Percentiles rank a stretch among this genome's conserved stretches.
phyloP scores from a whole-genome alignment of 2,797 vertebrate genomes.

The Chloroceryle inda region DNA sequence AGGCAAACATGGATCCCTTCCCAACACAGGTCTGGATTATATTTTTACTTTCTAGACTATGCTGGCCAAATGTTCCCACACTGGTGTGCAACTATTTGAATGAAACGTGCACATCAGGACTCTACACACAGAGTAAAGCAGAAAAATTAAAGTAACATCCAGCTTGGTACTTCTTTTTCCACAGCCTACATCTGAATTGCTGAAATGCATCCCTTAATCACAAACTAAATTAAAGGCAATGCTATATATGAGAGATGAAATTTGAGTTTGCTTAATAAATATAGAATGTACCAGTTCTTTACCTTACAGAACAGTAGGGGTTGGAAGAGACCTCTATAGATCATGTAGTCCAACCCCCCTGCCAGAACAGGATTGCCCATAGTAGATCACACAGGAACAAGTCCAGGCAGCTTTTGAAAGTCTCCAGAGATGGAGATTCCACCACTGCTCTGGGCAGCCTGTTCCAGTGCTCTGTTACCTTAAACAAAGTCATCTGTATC shows the following conservation, averaged over 20 bases:
- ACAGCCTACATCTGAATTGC: neutral
- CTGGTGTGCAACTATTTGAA: neutral
- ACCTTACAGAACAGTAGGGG: neutral
- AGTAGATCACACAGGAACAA: too few relatives aligned
- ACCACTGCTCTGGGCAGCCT: too few relatives aligned
- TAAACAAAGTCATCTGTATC: neutral
- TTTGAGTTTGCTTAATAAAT: neutral
- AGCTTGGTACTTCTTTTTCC: neutral
- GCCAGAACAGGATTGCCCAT: too few relatives aligned
- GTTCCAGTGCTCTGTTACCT: neutral
- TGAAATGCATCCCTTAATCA: neutral
- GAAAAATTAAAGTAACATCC: neutral
- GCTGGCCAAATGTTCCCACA: slow-evolving; percentile 17
- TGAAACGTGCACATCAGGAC: slow-evolving; percentile 7
- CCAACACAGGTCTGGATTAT: neutral
- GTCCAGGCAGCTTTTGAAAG: too few relatives aligned
- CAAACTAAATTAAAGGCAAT: neutral
- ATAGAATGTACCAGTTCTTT: neutral
- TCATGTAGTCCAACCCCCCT: too few relatives aligned
- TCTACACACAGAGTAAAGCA: neutral
- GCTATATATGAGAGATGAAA: neutral
- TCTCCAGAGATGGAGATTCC: too few relatives aligned
- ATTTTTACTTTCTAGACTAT: slow-evolving; percentile 41
- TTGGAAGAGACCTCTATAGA: too few relatives aligned
- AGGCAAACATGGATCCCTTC: neutral